Conservation (phyloP, 2,113 vertebrate genomes). For the Platycercus adscitus region DNA sequence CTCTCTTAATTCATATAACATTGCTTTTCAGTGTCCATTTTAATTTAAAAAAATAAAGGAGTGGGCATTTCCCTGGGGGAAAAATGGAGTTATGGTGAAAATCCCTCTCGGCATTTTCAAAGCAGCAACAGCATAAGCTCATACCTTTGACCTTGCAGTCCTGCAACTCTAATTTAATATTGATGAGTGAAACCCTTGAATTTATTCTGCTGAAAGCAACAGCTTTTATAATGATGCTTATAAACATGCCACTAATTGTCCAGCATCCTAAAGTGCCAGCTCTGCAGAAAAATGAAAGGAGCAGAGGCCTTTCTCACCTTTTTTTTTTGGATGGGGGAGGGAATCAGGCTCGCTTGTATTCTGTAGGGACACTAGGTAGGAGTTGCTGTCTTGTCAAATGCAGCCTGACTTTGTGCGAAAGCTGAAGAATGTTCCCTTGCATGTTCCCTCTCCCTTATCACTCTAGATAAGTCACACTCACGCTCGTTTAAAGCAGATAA, state of each 20-base stretch:
- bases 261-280: neutral
- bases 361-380: neutral
- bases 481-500: neutral
- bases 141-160: constrained; percentile 21
- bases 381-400: neutral
- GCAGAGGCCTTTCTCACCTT: neutral
- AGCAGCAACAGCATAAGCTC: neutral
- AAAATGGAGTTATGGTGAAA: neutral
- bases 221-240: constrained; percentile 1
- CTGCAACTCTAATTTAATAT: constrained; percentile 31
- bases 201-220: constrained; percentile 45
- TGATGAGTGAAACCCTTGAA: constrained; percentile 32
- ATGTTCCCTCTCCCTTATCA: neutral
- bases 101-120: constrained; percentile 1
- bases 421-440: neutral
- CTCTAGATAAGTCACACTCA: neutral
- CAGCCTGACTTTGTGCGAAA: neutral
- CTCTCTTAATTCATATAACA: neutral
- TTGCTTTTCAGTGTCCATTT: neutral
- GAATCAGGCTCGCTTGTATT: neutral
- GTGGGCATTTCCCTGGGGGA: neutral
- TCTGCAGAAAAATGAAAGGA: constrained; percentile 6
- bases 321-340: neutral
- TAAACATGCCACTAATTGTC: constrained; percentile 20
- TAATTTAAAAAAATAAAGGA: constrained; percentile 9